Conservation (phyloP, 37 sponge, comb jelly and placozoan genomes). For the Theonella swinhoei region DNA sequence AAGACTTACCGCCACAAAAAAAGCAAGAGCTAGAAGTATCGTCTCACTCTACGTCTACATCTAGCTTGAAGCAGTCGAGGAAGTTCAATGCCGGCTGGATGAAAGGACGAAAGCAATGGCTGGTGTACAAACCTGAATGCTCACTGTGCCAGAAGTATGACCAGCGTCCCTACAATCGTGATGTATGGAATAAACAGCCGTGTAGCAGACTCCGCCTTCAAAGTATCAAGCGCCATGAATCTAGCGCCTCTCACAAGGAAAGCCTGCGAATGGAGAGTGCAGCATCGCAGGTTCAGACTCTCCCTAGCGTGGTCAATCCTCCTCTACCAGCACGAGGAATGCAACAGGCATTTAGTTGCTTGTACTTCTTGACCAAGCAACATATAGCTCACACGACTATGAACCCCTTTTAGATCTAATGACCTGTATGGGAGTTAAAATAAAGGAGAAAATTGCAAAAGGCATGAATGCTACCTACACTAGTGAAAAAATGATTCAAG, state of each 20-base stretch:
- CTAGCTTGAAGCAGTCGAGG: not conserved
- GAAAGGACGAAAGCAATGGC: not conserved
- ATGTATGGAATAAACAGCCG: not conserved
- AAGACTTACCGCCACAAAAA: no score
- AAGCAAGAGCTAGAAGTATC: no score
- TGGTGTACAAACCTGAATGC: not conserved
- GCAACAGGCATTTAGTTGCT: not conserved
- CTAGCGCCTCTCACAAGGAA: not conserved
- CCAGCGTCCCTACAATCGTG: not conserved
- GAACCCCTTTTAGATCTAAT: not conserved
- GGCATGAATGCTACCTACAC: conserved; percentile 37
- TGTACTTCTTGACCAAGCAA: not conserved
- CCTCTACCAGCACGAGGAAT: not conserved
- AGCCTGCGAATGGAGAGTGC: not conserved
- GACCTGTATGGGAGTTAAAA: not conserved
- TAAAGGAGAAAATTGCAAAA: not conserved
- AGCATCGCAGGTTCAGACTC: not conserved
- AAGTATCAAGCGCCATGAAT: not conserved
- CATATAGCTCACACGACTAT: not conserved
- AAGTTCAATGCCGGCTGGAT: not conserved
- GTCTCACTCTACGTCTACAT: no score
- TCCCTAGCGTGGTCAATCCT: not conserved
- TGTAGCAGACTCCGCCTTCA: not conserved
- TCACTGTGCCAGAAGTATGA: not conserved
- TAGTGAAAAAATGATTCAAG: conserved; percentile 49